Percentiles rank a stretch among this genome's conserved stretches.
phyloP scores from a whole-genome alignment of 2,888 invertebrate genomes.

The Schizaphis graminum region DNA sequence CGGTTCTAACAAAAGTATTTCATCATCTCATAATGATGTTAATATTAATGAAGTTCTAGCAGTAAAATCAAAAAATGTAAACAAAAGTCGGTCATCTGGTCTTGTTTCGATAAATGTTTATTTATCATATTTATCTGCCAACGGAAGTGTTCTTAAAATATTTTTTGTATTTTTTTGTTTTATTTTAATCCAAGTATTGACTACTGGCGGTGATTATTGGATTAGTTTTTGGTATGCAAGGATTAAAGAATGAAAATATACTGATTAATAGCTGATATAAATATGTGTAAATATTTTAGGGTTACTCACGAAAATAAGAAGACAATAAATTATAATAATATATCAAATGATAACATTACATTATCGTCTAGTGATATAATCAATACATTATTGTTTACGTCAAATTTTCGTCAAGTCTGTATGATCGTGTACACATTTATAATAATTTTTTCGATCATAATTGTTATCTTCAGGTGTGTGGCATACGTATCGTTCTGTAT shows the following conservation, averaged over 20 bases:
- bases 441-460: conserved; percentile 72
- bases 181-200: conserved; percentile 75
- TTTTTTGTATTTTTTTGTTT: conserved; percentile 77
- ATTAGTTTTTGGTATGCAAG: conserved; percentile 79
- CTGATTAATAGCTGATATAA: neutral
- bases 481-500: conserved; percentile 83
- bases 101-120: conserved; percentile 77
- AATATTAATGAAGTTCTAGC: conserved; percentile 65
- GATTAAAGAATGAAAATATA: neutral
- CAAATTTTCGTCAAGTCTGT: conserved; percentile 66
- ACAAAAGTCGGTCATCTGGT: conserved; percentile 74
- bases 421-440: conserved; percentile 77
- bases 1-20: conserved; percentile 67
- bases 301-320: conserved; percentile 71
- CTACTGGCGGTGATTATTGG: conserved; percentile 79
- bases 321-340: neutral
- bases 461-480: conserved; percentile 76
- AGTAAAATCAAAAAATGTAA: conserved; percentile 40
- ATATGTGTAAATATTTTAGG: conserved; percentile 74
- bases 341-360: neutral
- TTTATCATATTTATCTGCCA: conserved; percentile 79
- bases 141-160: conserved; percentile 78
- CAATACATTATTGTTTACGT: neutral
- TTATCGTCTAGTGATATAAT: neutral
- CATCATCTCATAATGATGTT: conserved; percentile 65